Evolutionary conservation across 2,888 invertebrate genomes (phyloP).

Genomic region (Cetonia aurata): DNA sequence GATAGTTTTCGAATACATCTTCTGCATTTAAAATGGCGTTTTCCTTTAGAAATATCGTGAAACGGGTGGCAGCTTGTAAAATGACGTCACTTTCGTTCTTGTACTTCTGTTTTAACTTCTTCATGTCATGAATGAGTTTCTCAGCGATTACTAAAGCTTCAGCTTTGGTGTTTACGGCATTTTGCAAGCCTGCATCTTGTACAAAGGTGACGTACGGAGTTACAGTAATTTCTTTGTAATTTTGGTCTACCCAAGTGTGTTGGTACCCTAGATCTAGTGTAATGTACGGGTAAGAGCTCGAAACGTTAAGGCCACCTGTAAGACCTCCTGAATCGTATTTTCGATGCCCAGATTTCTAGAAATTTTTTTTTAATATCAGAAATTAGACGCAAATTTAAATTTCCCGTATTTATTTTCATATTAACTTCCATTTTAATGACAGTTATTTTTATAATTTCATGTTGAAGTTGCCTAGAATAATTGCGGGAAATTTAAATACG

Average conservation of each 20-base stretch:
- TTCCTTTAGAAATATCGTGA: conserved; percentile 60
- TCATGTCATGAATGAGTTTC: conserved; percentile 29
- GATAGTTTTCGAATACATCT: conserved; percentile 60
- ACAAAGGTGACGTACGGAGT: conserved; percentile 21
- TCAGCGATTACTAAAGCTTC: conserved; percentile 10
- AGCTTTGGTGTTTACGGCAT: not conserved
- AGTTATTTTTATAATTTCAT: no score
- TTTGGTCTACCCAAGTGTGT: conserved; percentile 6
- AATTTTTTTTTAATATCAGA: not conserved
- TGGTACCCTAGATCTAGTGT: conserved; percentile 23
- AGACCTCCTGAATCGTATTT: not conserved
- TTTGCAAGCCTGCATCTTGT: conserved; percentile 1
- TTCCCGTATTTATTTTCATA: no score
- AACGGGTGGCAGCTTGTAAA: conserved; percentile 54
- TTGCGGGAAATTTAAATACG: not conserved
- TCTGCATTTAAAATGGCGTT: conserved; percentile 60
- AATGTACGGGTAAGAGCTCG: conserved; percentile 4
- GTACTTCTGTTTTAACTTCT: conserved; percentile 1
- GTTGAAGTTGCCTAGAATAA: no score
- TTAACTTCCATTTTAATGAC: no score
- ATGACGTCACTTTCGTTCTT: conserved; percentile 19
- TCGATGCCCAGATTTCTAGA: conserved; percentile 10
- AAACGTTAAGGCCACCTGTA: conserved; percentile 7
- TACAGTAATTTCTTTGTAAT: conserved; percentile 5
- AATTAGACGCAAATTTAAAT: no score